A percentile compares a stretch with the other conserved stretches of the same genome.
These are phyloP conservation scores for Stegana nigrithorax DNA, from an alignment of 2,888 invertebrate genomes.

Conservation along the genomic window DNA sequence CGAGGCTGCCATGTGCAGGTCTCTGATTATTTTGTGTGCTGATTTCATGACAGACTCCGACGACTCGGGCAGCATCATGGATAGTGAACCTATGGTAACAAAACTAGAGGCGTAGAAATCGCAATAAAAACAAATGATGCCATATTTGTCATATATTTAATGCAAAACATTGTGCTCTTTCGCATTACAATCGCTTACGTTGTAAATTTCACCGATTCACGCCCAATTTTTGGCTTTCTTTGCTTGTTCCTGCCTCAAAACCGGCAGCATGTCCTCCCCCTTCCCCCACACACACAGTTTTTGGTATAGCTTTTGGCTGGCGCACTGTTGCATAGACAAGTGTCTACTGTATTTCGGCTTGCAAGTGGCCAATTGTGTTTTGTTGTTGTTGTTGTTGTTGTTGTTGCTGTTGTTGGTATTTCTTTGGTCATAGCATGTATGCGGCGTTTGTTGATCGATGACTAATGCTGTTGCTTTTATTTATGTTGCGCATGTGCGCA, in stretches of 20 bases:
- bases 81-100: slow-evolving; percentile 26
- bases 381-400: too few species aligned
- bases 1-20: background rate
- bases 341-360: slow-evolving; percentile 36
- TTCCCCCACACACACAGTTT: background rate
- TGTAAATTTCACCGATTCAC: slow-evolving; percentile 35
- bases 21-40: background rate
- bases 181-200: too few species aligned
- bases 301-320: background rate
- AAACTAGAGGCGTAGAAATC: slow-evolving; percentile 19
- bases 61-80: too few species aligned
- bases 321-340: too few species aligned
- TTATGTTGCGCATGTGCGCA: slow-evolving; percentile 51
- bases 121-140: slow-evolving; percentile 47
- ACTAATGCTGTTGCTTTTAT: slow-evolving; percentile 58
- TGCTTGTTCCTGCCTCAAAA: too few species aligned
- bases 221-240: slow-evolving; percentile 44
- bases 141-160: slow-evolving; percentile 57
- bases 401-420: too few species aligned
- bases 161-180: slow-evolving; percentile 7
- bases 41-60: background rate
- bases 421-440: slow-evolving; percentile 24
- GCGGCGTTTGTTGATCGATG: slow-evolving; percentile 39
- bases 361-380: too few species aligned
- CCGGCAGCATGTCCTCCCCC: too few species aligned